Evolutionary conservation across 53 echinoderm and acorn worm genomes (phyloP), one percentile per base, ranked within the genome.

Genomic region (Holothuria scabra): DNA sequence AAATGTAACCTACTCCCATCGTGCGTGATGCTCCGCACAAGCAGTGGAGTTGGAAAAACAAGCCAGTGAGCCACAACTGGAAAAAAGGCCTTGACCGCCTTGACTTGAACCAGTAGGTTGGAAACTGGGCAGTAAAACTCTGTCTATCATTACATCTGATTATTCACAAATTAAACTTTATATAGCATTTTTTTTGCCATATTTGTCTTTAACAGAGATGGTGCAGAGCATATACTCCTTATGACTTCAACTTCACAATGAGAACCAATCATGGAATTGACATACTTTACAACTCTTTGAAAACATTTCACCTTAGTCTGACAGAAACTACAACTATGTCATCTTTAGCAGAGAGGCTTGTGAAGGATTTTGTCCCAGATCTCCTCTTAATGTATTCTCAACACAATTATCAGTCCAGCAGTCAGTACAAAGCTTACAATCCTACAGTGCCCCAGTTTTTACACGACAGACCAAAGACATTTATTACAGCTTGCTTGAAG

Each of bases 201-300:
- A n/a, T 12, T 24, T 34, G 34, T 12, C 11, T 32, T 32, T 66
- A 31, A 19, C 67, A 66, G 67, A 66, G 67, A 31, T 66, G 67
- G 67, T 66, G 67, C 34, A 66, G 67, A 66, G 67, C 67, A 12
- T 66, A 66, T 31, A 33, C 28, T 19, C 67, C 67, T 32, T 30
- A 66, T 20, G 29, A 66, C 30, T 66, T 66, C 33, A 32, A 34
- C 12, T 20, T 66, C 31, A 34, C 67, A 6, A 34, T 31, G 26
- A 66, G 34, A 12, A 66, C 67, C 34, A 66, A 66, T 20, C 30
- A 66, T 28, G 67, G 67, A 28, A 19, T 66, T 66, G 67, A 66
- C 12, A 33, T 34, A 24, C 67, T 66, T 9, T 32, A 32, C 23
- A 66, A 66, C 29, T 28, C 67, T 4, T 29, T 66, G 13, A 66